phyloP scores from a whole-genome alignment of 2,113 vertebrate genomes.

The Erythrolamprus reginae region DNA sequence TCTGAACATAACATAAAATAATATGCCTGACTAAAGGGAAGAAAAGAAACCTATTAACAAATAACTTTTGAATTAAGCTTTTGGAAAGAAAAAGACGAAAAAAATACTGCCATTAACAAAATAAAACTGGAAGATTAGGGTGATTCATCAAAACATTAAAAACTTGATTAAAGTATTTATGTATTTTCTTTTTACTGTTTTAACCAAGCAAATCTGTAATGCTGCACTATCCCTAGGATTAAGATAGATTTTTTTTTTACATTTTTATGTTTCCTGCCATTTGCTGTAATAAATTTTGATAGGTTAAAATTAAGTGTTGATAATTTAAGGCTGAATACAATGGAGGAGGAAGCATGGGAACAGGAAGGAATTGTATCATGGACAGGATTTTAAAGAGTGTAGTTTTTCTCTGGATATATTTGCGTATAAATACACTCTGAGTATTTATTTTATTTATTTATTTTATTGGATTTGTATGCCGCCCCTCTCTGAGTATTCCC shows the following conservation, averaged over 20 bases:
- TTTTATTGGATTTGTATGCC: no score
- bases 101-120: not conserved
- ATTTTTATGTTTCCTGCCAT: not conserved
- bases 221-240: not conserved
- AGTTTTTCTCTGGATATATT: not conserved
- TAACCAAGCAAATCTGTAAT: not conserved
- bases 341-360: not conserved
- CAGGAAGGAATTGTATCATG: not conserved
- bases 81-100: not conserved
- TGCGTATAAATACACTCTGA: not conserved
- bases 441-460: not conserved
- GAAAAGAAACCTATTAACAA: not conserved
- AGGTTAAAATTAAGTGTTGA: not conserved
- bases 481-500: not conserved
- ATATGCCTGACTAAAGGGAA: not conserved
- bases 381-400: not conserved
- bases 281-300: not conserved
- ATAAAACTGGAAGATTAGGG: slow-evolving; percentile 1
- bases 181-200: not conserved
- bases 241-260: not conserved
- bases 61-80: slow-evolving; percentile 11
- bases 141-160: not conserved
- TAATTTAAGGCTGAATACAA: not conserved
- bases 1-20: not conserved
- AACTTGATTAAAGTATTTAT: slow-evolving; percentile 4